These are phyloP conservation scores for Neodiprion lecontei DNA, from an alignment of 1,140 invertebrate species.

Conservation along the genomic window DNA sequence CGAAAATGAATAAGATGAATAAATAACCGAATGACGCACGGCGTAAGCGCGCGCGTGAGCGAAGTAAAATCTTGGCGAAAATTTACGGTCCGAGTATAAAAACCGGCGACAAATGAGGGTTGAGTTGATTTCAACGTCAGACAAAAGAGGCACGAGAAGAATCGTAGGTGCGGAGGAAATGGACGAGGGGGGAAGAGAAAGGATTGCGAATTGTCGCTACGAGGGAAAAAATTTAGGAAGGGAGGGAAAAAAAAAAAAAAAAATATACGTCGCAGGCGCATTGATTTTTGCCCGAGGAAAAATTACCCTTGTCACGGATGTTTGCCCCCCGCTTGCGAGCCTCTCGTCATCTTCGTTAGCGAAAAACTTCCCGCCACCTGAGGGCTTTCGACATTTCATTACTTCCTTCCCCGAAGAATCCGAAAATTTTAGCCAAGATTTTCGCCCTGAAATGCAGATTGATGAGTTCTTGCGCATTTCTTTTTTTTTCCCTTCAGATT, in stretches of 20 bases:
- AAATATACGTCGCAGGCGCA: neutral
- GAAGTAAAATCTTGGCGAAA: neutral
- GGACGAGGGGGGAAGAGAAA: slow-evolving; percentile 7
- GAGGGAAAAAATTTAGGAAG: no score
- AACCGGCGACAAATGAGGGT: neutral
- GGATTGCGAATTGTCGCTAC: neutral
- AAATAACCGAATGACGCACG: neutral
- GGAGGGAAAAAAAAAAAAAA: neutral
- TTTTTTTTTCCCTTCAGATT: neutral
- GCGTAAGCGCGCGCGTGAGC: no score
- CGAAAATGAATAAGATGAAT: neutral
- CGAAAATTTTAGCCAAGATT: no score
- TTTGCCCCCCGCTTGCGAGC: no score
- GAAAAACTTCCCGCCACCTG: no score
- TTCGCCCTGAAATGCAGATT: no score
- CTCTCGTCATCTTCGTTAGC: no score
- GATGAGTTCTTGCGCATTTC: neutral
- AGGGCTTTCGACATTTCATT: no score
- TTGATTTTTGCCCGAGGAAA: no score
- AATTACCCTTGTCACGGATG: no score
- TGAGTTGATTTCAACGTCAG: neutral
- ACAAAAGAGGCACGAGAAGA: neutral
- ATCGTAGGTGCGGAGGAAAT: neutral
- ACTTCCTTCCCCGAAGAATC: no score
- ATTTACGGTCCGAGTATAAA: neutral